Base-by-base conservation (phyloP, 53 echinoderm and acorn worm species). In the Hippasteria phrygiana region DNA sequence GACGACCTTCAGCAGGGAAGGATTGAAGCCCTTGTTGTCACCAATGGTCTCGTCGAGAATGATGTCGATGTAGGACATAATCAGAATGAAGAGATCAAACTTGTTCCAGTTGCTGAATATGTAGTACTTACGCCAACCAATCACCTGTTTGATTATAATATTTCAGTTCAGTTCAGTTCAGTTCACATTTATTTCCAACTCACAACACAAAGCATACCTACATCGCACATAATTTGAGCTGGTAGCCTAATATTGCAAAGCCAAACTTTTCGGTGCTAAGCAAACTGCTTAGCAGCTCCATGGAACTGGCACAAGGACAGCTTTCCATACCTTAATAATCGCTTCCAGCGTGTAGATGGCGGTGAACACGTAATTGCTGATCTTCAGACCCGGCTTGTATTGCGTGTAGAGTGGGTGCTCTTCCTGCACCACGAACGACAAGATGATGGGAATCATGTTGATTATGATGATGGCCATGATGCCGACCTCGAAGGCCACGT, bases 381-480 rank as follows among this genome's bases (percentile, higher is more conserved):
- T 32, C 47, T 91, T 67, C 28, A 95, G 80, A 36, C 72, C 72
- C 0, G 90, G 88, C 20, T 91, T 63, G 73, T 80, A 88, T 14
- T 51, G 59, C 16, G 39, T 34, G 34, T 93, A 92, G 12, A 27
- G 37, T 1, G 88, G 70, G 20, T 93, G 87, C 10, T 90, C 70
- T 14, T 93, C 92, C 55, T 88, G 75, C 36, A 85, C 47, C 36
- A 85, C 59, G 39, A 97, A 94, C 13, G 90, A 93, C 91, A 97
- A 92, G 80, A 95, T 91, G 89, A 97, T 93, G 12, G 95, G 94
- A 37, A 97, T 71, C 92, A 97, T 88, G 88, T 97, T 97, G 82
- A 91, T 76, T 14, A 95, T 37, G 59, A 97, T 97, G 87, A 90
- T 89, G 45, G 82, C 69, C 91, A 90, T 90, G 80, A 97, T 91